Conservation (phyloP, 2,888 invertebrate species). For the Drosophila meridionalis region DNA sequence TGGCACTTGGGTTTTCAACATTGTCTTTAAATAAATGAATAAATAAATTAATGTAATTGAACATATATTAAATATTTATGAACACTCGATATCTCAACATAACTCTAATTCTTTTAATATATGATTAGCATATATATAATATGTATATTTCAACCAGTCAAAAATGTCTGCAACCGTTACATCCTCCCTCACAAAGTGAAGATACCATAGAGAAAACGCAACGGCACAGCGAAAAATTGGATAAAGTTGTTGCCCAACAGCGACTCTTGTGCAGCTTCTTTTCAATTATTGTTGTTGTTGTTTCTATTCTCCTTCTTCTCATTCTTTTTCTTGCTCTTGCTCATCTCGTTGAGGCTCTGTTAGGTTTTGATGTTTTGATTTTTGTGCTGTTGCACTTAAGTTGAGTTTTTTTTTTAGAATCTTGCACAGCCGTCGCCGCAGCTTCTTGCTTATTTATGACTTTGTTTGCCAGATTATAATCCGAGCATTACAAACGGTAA, state of each 20-base stretch:
- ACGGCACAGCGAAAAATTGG: slow-evolving; percentile 59
- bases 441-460: slow-evolving; percentile 41
- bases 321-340: not conserved
- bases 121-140: too few relatives aligned
- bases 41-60: too few relatives aligned
- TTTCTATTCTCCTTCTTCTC: not conserved
- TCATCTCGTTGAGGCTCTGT: slow-evolving; percentile 13
- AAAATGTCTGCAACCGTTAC: not conserved
- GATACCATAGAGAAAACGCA: not conserved
- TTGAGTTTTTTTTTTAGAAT: slow-evolving; percentile 21
- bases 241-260: slow-evolving; percentile 60
- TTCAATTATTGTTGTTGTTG: slow-evolving; percentile 15
- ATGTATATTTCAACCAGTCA: not conserved
- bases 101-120: too few relatives aligned
- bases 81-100: too few relatives aligned
- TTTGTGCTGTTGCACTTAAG: slow-evolving; percentile 50
- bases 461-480: slow-evolving; percentile 33
- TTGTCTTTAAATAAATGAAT: too few relatives aligned
- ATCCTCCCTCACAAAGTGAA: not conserved
- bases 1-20: too few relatives aligned
- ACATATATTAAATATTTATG: too few relatives aligned
- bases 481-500: slow-evolving; percentile 2
- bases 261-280: not conserved
- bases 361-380: slow-evolving; percentile 71
- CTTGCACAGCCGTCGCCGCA: not conserved